Base-by-base conservation (phyloP, 2,888 invertebrate genomes). In the Micoletzkya japonica region DNA sequence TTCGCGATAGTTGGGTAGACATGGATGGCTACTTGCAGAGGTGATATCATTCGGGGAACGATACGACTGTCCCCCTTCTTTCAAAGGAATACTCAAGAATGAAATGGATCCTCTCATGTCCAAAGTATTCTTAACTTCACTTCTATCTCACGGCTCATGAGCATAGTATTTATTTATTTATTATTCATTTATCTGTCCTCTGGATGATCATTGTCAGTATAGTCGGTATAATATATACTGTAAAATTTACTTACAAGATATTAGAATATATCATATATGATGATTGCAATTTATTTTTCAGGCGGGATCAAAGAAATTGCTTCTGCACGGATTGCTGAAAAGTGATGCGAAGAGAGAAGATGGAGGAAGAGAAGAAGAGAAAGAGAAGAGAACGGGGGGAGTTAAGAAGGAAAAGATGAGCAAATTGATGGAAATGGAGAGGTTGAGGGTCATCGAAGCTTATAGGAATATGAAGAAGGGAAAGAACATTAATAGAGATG, bases 21-120 rank as follows among this genome's bases (percentile, higher is more conserved):
- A n/a, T n/a, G n/a, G n/a, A n/a, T n/a, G n/a, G 32, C 30, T 70
- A 17, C 2, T 67, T 77, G 32, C 70, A 82, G 82, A 82, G 72
- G 72, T 78, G 7, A 77, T 82, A 58, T 76, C 69, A n/a, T 82
- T 82, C 68, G 82, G 82, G 2, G 82, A 81, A 58, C 69, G 81
- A 10, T 78, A 77, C 70, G 81, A 82, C 66, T 82, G 78, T 1
- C 82, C 82, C 10, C 82, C 82, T 14, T 68, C 70, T 1, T 82
- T 82, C 70, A 60, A 58, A 7, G 78, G 76, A 37, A 54, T 32
- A 7, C 64, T 77, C 34, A 76, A 79, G 64, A 74, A 73, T 26
- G 78, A 75, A 67, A 71, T 78, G 34, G 76, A 77, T 60, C 80
- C 77, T 24, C 60, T 78, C 24, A 73, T 71, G 66, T 76, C 79